Percentiles rank a stretch among this genome's conserved stretches.
phyloP scores from a whole-genome alignment of 2,113 vertebrate species.

The Otus sunia region DNA sequence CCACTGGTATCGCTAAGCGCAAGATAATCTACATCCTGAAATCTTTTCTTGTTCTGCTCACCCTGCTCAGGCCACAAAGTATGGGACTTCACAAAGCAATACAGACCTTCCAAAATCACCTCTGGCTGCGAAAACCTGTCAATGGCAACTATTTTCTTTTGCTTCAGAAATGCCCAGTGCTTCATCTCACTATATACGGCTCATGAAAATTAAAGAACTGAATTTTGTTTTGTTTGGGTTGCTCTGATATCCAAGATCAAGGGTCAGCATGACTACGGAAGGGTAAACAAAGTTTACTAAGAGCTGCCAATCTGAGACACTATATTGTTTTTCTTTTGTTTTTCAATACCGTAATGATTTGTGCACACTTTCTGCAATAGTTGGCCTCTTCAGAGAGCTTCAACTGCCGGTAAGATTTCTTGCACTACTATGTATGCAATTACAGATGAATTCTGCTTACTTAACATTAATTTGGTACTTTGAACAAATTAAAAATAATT shows the following conservation, averaged over 20 bases:
- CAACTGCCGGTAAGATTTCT: slow-evolving; percentile 4
- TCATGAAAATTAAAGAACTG: background rate
- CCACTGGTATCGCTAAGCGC: accelerated
- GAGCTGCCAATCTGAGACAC: background rate
- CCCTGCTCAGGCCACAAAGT: background rate
- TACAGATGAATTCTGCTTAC: slow-evolving; percentile 11
- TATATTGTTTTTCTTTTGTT: background rate
- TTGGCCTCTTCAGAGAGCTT: slow-evolving; percentile 8
- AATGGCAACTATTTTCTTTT: background rate
- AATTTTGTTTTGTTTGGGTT: background rate
- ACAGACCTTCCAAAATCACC: background rate
- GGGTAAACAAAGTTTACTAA: background rate
- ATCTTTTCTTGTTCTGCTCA: background rate
- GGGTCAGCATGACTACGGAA: background rate
- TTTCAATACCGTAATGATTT: slow-evolving; percentile 1
- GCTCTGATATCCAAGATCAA: background rate
- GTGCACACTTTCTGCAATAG: background rate
- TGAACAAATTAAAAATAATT: slow-evolving; percentile 49
- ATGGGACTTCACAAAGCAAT: background rate
- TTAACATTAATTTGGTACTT: slow-evolving; percentile 24
- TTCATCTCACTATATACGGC: background rate
- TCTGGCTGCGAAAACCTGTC: background rate
- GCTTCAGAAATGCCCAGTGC: background rate
- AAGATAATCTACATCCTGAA: background rate
- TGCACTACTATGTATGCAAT: background rate